phyloP scores from a whole-genome alignment of 2,797 vertebrate species.

The Moxostoma hubbsi region DNA sequence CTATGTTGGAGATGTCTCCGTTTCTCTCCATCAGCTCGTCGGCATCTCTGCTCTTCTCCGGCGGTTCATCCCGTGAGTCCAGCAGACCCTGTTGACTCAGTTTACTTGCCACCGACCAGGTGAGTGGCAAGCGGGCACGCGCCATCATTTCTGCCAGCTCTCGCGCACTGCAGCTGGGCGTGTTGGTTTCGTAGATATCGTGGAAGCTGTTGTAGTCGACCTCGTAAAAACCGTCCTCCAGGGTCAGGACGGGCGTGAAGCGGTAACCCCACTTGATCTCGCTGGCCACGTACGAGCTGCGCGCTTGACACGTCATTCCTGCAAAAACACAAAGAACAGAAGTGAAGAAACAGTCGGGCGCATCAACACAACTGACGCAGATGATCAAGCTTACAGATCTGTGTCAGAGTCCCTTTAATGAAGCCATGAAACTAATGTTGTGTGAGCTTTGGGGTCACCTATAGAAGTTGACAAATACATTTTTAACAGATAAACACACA shows the following conservation, averaged over 20 bases:
- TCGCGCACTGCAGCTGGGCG: constrained; percentile 90
- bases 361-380: no score
- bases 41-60: constrained; percentile 75
- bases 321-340: constrained; percentile 14
- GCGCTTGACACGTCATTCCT: constrained; percentile 98
- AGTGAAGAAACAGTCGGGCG: neutral
- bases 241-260: constrained; percentile 94
- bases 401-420: no score
- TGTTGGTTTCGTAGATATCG: constrained; percentile 95
- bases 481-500: no score
- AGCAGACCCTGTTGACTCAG: constrained; percentile 90
- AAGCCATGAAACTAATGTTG: no score
- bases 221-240: constrained; percentile 98
- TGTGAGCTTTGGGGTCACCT: no score
- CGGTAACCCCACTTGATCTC: constrained; percentile 98
- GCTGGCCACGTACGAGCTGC: constrained; percentile 92
- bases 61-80: constrained; percentile 79
- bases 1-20: constrained; percentile 90
- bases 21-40: constrained; percentile 89
- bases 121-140: constrained; percentile 87
- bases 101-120: constrained; percentile 94
- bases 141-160: constrained; percentile 87
- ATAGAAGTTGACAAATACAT: no score
- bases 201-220: constrained; percentile 99
- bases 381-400: no score